Evolutionary conservation across 2,113 vertebrate genomes (phyloP).

Genomic region (Nesospiza acunhae): DNA sequence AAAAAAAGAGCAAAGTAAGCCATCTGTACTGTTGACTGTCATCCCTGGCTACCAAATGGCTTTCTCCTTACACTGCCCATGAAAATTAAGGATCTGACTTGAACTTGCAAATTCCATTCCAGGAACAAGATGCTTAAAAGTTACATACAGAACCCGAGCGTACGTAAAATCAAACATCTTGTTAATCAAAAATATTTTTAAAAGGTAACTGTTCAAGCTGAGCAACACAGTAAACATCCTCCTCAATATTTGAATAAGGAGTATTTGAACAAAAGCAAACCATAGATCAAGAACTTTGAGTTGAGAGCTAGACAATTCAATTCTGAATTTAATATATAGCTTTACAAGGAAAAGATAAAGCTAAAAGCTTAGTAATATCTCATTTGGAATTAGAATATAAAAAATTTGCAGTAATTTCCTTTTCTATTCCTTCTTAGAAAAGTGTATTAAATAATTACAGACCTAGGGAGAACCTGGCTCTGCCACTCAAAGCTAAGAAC

Average conservation of each 20-base stretch:
- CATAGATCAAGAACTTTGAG: neutral
- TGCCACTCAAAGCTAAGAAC: neutral
- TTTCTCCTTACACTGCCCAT: neutral
- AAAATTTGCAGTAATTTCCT: neutral
- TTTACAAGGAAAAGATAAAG: neutral
- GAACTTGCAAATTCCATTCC: neutral
- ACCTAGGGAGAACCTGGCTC: neutral
- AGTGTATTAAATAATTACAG: neutral
- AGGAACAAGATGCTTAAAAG: neutral
- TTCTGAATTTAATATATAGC: neutral
- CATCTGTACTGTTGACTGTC: neutral
- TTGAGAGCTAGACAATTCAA: neutral
- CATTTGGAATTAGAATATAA: neutral
- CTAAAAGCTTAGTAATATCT: neutral
- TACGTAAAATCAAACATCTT: neutral
- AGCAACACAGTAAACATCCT: neutral
- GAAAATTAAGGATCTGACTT: neutral
- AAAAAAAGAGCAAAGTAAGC: neutral
- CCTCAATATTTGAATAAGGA: neutral
- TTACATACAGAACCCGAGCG: neutral
- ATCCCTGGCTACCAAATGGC: fast-evolving
- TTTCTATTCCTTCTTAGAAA: neutral
- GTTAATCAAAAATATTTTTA: neutral
- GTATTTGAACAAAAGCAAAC: neutral
- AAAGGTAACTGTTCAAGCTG: neutral